Evolutionary conservation across 1,140 invertebrate genomes (phyloP).

Genomic region (Aphidius ervi): DNA sequence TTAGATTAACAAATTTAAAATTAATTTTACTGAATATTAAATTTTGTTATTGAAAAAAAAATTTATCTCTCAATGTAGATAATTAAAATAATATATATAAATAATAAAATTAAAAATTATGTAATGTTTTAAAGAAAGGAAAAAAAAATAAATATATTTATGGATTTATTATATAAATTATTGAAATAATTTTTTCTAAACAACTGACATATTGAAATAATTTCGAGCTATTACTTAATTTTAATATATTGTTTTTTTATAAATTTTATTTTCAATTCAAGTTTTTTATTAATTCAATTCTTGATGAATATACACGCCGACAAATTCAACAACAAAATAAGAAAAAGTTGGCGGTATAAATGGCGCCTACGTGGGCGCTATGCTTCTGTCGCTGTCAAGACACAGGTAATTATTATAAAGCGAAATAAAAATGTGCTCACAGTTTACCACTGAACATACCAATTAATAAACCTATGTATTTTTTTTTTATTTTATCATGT

Average conservation of each 20-base stretch:
- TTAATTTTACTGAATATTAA: too few relatives aligned
- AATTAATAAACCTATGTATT: conserved; percentile 29
- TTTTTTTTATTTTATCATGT: too few relatives aligned
- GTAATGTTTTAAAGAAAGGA: too few relatives aligned
- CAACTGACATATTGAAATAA: too few relatives aligned
- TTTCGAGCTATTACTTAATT: neutral
- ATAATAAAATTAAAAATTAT: too few relatives aligned
- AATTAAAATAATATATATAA: too few relatives aligned
- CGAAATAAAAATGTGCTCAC: conserved; percentile 28
- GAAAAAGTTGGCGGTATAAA: conserved; percentile 30
- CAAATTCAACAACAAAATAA: neutral
- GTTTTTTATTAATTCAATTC: neutral
- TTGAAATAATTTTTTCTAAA: neutral
- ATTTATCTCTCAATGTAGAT: too few relatives aligned
- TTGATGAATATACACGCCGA: conserved; percentile 13
- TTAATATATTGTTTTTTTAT: neutral
- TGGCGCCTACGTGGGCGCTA: conserved; percentile 44
- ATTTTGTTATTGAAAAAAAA: too few relatives aligned
- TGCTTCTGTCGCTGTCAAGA: neutral
- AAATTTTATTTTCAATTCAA: neutral
- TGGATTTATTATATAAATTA: neutral
- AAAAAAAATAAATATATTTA: too few relatives aligned
- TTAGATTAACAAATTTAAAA: too few relatives aligned
- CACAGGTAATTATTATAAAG: conserved; percentile 38
- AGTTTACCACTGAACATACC: conserved; percentile 15